Evolutionary conservation across 2,888 invertebrate species (phyloP), one percentile per base, ranked within the genome.

Genomic region (Drosophila silvestris): DNA sequence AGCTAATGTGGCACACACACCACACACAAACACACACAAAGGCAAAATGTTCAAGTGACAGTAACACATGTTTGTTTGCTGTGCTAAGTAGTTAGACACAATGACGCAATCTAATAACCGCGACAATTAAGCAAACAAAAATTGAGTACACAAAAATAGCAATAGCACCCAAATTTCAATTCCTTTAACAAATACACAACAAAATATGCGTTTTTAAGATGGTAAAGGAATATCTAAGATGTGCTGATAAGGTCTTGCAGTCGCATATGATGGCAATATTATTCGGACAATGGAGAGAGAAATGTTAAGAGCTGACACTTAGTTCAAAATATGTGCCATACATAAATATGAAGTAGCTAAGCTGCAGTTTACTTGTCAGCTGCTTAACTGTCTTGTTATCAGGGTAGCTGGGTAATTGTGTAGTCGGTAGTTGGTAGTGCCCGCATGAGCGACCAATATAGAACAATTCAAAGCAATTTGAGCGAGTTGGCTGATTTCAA

Each of bases 1-100:
- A 85, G 89, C 85, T 88, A 88, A 88, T 88, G 83, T 81, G 90
- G 83, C 90, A 83, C 76, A 85, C 76, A 85, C 83, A 76, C 70
- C 30, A 26, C 32, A 41, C 66, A 19, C 28, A 30, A 47, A 35
- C 37, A 35, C 51, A 51, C 67, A 76, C 60, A 65, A 52, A 52
- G 58, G 37, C 12, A 56, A 44, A 53, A 51, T 26, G 35, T 44
- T 62, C 44, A 58, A 72, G 72, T 64, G 76, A 61, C 70, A 79
- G 83, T 66, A 89, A 89, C 85, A 85, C 85, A 89, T 85, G 85
- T 86, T 84, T 68, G 61, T 41, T 89, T 89, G 82, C 82, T 83
- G 61, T 50, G 79, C 72, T 72, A 72, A 77, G 82, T 83, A 72
- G 53, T 75, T 72, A 57, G 66, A 61, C 76, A 62, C 70, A 78